Conservation (phyloP, 2,888 invertebrate species). For the Xestia sexstrigata region DNA sequence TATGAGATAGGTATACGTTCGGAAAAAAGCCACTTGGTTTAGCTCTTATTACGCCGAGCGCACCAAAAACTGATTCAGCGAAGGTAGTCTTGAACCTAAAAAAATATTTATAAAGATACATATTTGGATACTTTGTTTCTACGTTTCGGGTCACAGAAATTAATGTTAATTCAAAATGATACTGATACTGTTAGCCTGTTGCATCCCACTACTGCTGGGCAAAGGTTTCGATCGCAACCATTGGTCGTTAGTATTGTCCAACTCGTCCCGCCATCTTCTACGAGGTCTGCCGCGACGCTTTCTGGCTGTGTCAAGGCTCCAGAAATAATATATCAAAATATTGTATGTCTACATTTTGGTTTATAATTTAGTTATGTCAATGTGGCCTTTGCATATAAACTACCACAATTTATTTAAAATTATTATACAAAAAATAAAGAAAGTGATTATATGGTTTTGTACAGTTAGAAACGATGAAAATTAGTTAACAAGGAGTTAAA, state of each 20-base stretch:
- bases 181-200: no score
- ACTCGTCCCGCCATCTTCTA: no score
- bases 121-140: no score
- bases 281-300: no score
- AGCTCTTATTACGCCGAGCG: background rate
- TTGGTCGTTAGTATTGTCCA: no score
- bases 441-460: slow-evolving; percentile 63
- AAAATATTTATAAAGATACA: no score
- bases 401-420: slow-evolving; percentile 14
- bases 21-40: background rate
- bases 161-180: no score
- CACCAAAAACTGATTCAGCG: background rate
- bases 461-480: slow-evolving; percentile 15
- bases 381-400: slow-evolving; percentile 27
- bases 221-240: no score
- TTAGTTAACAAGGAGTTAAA: background rate
- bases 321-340: background rate
- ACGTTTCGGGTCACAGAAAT: no score
- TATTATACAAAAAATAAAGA: slow-evolving; percentile 40
- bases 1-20: background rate
- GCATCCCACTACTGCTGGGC: no score
- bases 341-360: background rate
- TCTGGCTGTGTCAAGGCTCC: no score
- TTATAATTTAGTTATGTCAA: background rate
- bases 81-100: no score